phyloP scores from a whole-genome alignment of 2,888 invertebrate genomes.

The Agriopis leucophaearia region DNA sequence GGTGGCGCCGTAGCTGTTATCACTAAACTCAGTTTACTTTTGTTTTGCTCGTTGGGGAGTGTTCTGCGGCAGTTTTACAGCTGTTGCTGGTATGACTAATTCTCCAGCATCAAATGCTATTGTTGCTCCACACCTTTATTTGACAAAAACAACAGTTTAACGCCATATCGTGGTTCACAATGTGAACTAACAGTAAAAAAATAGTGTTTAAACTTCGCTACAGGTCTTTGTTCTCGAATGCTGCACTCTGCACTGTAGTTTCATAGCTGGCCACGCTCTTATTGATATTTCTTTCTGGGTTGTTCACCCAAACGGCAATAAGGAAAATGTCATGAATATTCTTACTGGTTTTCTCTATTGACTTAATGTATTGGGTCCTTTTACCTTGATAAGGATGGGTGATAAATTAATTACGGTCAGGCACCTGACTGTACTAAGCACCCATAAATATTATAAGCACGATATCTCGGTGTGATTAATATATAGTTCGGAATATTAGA shows the following conservation, averaged over 20 bases:
- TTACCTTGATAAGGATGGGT: constrained; percentile 35
- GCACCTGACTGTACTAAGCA: constrained; percentile 28
- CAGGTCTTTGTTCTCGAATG: constrained; percentile 52
- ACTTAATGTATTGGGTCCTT: constrained; percentile 41
- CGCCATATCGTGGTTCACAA: constrained; percentile 55
- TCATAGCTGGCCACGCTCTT: constrained; percentile 49
- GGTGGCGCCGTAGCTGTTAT: constrained; percentile 34
- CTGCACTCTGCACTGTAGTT: constrained; percentile 41
- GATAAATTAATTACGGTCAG: constrained; percentile 36
- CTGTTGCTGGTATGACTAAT: constrained; percentile 55
- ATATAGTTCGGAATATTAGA: constrained; percentile 23
- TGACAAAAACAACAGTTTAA: constrained; percentile 61
- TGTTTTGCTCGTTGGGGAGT: constrained; percentile 41
- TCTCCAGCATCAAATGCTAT: constrained; percentile 53
- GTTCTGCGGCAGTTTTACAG: constrained; percentile 46
- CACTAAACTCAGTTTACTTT: constrained; percentile 44
- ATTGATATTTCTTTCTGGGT: constrained; percentile 53
- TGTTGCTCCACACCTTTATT: constrained; percentile 51
- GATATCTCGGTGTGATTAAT: constrained; percentile 28
- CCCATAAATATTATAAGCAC: constrained; percentile 32
- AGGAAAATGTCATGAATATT: constrained; percentile 42
- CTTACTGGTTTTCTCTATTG: constrained; percentile 38
- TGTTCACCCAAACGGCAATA: constrained; percentile 47
- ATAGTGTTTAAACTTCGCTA: constrained; percentile 54
- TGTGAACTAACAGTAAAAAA: constrained; percentile 58